These are phyloP conservation scores for Danio albolineatus DNA, from an alignment of 2,797 vertebrate genomes.

Conservation along the genomic window DNA sequence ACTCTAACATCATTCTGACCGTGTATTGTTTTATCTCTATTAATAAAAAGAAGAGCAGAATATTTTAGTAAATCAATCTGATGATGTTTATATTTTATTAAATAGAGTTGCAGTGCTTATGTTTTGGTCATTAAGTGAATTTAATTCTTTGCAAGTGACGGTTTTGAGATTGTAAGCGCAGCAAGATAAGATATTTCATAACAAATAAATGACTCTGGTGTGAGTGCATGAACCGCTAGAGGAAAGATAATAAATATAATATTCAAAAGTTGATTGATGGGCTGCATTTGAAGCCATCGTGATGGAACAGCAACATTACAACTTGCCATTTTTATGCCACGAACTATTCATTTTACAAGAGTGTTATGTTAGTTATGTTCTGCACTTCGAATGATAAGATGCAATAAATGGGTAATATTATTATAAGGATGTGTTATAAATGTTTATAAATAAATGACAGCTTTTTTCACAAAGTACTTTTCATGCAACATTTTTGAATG, in stretches of 20 bases:
- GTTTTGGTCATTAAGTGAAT: constrained; percentile 6
- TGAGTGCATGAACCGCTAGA: not conserved
- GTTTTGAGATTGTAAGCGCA: too few species aligned
- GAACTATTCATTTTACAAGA: not conserved
- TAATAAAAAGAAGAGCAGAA: not conserved
- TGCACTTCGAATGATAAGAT: not conserved
- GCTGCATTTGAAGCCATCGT: not conserved
- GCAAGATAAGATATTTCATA: constrained; percentile 1
- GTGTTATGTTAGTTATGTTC: not conserved
- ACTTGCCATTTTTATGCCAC: too few species aligned
- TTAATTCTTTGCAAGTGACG: constrained; percentile 4
- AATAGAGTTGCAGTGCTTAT: not conserved
- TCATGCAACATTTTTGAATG: too few species aligned
- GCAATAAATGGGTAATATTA: constrained; percentile 14
- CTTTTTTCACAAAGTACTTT: too few species aligned
- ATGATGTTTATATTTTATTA: not conserved
- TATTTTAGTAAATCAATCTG: not conserved
- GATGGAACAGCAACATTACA: not conserved
- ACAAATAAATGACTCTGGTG: not conserved
- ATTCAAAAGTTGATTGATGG: constrained; percentile 9
- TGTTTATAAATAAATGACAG: not conserved
- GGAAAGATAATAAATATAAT: not conserved
- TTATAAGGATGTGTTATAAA: constrained; percentile 11
- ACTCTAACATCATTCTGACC: not conserved
- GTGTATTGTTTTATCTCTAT: not conserved